Evolutionary conservation across 2,797 vertebrate species (phyloP).

Genomic region (Melanotaenia boesemani): DNA sequence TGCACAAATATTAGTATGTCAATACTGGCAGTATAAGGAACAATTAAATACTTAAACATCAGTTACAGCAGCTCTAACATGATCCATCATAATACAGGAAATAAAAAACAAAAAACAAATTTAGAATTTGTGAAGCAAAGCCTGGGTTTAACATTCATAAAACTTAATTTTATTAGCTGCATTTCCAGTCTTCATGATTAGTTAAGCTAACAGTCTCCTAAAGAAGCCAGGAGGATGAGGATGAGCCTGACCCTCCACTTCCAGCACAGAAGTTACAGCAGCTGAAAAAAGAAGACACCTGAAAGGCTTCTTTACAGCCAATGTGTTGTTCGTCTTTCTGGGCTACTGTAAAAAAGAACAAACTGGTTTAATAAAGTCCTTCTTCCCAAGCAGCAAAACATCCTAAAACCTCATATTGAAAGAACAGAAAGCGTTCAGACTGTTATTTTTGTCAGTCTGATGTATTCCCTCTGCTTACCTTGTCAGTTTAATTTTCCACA

Average conservation of each 20-base stretch:
- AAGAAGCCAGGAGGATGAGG: neutral
- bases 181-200: neutral
- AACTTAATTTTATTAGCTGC: neutral
- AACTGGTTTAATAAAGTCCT: neutral
- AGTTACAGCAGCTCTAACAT: constrained; percentile 14
- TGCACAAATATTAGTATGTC: constrained; percentile 39
- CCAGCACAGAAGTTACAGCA: neutral
- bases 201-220: neutral
- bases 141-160: neutral
- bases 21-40: constrained; percentile 47
- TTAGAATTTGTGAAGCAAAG: constrained; percentile 21
- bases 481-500: constrained; percentile 17
- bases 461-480: neutral
- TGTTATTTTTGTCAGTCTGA: neutral
- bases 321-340: neutral
- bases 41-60: constrained; percentile 25
- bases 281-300: neutral
- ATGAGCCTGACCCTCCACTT: neutral
- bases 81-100: constrained; percentile 33
- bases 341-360: neutral
- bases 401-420: neutral
- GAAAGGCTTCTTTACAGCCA: neutral
- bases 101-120: constrained; percentile 24
- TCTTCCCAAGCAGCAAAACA: neutral
- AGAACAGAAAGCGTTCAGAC: neutral